phyloP scores from a whole-genome alignment of 2,113 vertebrate genomes.

The Triplophysa dalaica region DNA sequence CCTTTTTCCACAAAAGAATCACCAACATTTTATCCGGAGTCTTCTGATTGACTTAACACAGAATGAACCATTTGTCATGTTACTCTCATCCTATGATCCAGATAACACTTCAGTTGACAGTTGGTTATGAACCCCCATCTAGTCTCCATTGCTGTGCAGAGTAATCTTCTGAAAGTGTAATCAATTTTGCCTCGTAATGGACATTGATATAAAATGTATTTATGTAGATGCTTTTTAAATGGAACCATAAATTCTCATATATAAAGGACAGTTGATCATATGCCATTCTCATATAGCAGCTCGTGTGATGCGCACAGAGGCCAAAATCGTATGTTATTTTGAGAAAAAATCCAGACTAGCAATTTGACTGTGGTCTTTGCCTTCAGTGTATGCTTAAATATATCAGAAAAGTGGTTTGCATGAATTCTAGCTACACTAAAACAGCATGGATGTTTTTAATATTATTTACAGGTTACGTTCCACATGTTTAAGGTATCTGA shows the following conservation, averaged over 20 bases:
- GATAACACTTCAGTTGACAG: constrained; percentile 6
- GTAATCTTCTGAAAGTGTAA: constrained; percentile 16
- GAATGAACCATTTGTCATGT: background rate
- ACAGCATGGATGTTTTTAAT: constrained; percentile 47
- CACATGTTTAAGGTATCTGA: constrained; percentile 15
- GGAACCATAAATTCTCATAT: background rate
- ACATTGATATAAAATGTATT: background rate
- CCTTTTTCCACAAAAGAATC: no score
- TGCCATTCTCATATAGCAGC: constrained; percentile 7
- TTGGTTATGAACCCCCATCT: background rate
- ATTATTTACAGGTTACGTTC: constrained; percentile 21
- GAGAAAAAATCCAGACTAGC: constrained; percentile 61
- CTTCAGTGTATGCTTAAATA: constrained; percentile 62
- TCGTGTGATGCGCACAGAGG: constrained; percentile 52
- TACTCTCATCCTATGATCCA: constrained; percentile 5
- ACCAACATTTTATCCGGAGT: no score
- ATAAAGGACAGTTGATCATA: background rate
- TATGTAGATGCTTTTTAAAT: background rate
- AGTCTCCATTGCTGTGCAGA: background rate
- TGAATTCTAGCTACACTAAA: constrained; percentile 35
- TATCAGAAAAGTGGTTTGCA: constrained; percentile 65
- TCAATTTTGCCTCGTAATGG: background rate
- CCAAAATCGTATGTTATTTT: constrained; percentile 66
- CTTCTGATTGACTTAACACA: no score
- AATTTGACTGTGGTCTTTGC: constrained; percentile 66